These are phyloP conservation scores for Tretioscincus oriximinensis DNA, from an alignment of 2,113 vertebrate species.

Conservation along the genomic window DNA sequence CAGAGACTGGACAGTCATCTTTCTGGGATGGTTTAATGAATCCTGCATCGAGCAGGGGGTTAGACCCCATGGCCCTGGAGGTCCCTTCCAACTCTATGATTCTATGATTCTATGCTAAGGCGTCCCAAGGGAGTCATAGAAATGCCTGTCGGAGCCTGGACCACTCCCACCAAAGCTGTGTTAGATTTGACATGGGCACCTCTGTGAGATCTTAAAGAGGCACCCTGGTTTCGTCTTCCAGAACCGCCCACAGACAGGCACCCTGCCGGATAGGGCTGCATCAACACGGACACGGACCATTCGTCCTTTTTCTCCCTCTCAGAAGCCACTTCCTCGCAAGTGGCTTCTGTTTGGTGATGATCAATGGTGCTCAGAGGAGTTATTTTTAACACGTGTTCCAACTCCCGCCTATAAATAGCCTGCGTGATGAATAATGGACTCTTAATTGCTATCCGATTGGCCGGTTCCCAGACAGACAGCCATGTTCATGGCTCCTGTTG, in stretches of 20 bases:
- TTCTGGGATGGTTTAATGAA: too few species aligned
- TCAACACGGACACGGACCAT: too few species aligned
- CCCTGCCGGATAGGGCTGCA: neutral
- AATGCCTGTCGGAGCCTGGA: too few species aligned
- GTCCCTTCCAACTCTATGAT: too few species aligned
- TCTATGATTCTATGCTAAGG: too few species aligned
- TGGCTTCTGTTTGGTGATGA: slow-evolving; percentile 24
- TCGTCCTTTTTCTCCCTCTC: neutral
- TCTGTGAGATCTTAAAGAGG: neutral
- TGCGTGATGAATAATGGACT: slow-evolving; percentile 25
- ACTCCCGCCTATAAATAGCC: slow-evolving; percentile 50
- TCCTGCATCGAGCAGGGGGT: too few species aligned
- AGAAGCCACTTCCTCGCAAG: neutral
- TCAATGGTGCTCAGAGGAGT: slow-evolving; percentile 17
- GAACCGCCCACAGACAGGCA: neutral
- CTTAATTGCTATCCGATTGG: slow-evolving; percentile 42
- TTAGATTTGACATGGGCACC: neutral
- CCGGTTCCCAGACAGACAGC: slow-evolving; percentile 38
- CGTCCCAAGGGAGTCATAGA: too few species aligned
- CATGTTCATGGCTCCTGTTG: slow-evolving; percentile 19
- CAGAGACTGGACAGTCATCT: too few species aligned
- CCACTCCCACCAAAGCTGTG: too few species aligned
- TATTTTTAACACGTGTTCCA: slow-evolving; percentile 55
- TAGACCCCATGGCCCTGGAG: too few species aligned
- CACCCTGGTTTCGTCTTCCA: neutral